These are phyloP conservation scores for Numenius arquata DNA, from an alignment of 2,113 vertebrate genomes.

Conservation along the genomic window DNA sequence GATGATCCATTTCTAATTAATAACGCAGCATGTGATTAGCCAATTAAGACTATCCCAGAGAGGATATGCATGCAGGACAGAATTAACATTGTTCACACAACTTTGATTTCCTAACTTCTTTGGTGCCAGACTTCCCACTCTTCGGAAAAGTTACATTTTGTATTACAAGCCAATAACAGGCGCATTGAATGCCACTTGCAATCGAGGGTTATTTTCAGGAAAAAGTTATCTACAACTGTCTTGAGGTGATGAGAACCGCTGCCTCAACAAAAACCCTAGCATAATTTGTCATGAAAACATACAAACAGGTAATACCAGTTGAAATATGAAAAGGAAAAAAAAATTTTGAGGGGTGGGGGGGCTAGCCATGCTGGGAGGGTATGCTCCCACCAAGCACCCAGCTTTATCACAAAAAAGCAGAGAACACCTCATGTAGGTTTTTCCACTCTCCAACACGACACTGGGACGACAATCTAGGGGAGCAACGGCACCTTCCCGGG, in stretches of 20 bases:
- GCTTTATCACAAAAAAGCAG: background rate
- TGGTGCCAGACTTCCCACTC: background rate
- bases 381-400: too few species aligned
- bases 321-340: background rate
- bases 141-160: background rate
- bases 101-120: background rate
- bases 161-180: fast-evolving
- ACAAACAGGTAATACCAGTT: background rate
- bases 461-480: too few species aligned
- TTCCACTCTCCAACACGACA: fast-evolving
- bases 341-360: too few species aligned
- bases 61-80: fast-evolving
- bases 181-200: fast-evolving
- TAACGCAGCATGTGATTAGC: background rate
- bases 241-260: background rate
- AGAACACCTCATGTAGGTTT: fast-evolving
- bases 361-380: background rate
- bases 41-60: background rate
- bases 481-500: background rate
- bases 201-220: fast-evolving
- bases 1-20: background rate
- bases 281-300: background rate
- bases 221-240: background rate
- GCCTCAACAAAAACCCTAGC: background rate
- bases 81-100: background rate